Evolutionary conservation across 2,797 vertebrate species (phyloP), one percentile per base, ranked within the genome.

Genomic region (Antrozous pallidus): DNA sequence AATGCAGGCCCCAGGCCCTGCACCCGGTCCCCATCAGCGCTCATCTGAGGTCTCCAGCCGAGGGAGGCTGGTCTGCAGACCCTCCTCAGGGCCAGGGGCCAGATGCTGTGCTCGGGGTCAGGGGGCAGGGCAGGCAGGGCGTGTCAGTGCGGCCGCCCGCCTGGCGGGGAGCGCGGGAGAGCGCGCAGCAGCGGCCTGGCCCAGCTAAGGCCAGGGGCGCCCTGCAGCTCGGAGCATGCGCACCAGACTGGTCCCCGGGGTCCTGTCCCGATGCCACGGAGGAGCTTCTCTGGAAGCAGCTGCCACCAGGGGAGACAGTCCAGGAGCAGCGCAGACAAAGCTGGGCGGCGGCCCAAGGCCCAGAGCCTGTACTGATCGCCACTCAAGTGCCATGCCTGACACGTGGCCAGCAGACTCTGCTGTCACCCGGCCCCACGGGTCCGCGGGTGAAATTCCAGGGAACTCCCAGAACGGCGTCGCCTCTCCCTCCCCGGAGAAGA

Each of bases 101-200:
- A 33, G 63, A 8, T 18, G 88, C 38, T 13, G 54, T 26, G 13
- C 65, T 71, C 26, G 28, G 31, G 9, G 45, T 51, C 63, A 13
- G 18, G 47, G 38, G 49, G 16, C 38, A 31, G n/a, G 42, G 65
- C 78, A 63, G 51, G 42, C 7, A 36, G n/a, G n/a, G 20, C 0
- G 0, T 7, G 2, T 8, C 17, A 18, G 11, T 4, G 17, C 24
- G 20, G 77, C 33, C 5, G 1, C 63, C 5, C 0, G 1, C 28
- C 38, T 54, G 26, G 56, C 40, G 47, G 47, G 16, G n/a, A 16
- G n/a, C 8, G 8, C 49, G 42, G 47, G 31, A 36, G 24, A 24
- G 8, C 31, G 58, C 22, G 24, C n/a, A 26, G 54, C 54, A 6
- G 42, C 26, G 0, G 6, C 10, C 22, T 3, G 63, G 65, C 65